Conservation (phyloP, 2,797 vertebrate genomes). For the Presbytis comata region DNA sequence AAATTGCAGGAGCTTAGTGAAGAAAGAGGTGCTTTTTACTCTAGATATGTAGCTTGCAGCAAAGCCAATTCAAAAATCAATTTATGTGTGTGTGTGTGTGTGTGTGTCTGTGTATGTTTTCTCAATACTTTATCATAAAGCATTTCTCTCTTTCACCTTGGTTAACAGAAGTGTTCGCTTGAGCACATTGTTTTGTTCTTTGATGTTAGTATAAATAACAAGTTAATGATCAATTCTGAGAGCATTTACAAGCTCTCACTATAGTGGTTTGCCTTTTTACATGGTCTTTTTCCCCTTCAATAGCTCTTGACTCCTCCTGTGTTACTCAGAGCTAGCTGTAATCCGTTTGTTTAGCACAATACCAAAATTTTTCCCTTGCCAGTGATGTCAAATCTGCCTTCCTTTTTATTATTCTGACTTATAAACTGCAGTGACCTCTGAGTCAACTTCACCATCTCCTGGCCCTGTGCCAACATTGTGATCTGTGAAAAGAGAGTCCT, state of each 20-base stretch:
- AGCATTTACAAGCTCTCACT: not conserved
- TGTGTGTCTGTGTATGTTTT: not conserved
- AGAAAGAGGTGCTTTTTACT: constrained; percentile 57
- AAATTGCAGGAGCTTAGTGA: constrained; percentile 32
- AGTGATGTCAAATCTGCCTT: constrained; percentile 71
- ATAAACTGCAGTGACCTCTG: constrained; percentile 77
- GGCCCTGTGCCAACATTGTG: constrained; percentile 57
- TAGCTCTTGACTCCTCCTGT: constrained; percentile 47
- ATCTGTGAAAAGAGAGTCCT: constrained; percentile 68
- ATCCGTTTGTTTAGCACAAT: constrained; percentile 70
- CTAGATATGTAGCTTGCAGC: not conserved
- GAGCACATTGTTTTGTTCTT: not conserved
- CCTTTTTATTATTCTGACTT: constrained; percentile 72
- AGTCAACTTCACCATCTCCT: constrained; percentile 77
- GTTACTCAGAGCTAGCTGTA: constrained; percentile 60
- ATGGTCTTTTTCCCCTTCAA: constrained; percentile 16
- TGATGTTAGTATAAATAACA: not conserved
- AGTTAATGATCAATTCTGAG: constrained; percentile 8
- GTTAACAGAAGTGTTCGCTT: not conserved
- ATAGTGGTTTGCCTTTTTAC: not conserved
- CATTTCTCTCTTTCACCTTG: not conserved
- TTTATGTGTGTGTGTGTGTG: not conserved
- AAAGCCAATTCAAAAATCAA: not conserved
- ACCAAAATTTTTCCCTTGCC: constrained; percentile 59
- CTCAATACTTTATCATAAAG: not conserved